A percentile compares a stretch with the other conserved stretches of the same genome.
These are phyloP conservation scores for Liopterus haemorrhoidalis DNA, from an alignment of 2,888 invertebrate genomes.

Conservation along the genomic window DNA sequence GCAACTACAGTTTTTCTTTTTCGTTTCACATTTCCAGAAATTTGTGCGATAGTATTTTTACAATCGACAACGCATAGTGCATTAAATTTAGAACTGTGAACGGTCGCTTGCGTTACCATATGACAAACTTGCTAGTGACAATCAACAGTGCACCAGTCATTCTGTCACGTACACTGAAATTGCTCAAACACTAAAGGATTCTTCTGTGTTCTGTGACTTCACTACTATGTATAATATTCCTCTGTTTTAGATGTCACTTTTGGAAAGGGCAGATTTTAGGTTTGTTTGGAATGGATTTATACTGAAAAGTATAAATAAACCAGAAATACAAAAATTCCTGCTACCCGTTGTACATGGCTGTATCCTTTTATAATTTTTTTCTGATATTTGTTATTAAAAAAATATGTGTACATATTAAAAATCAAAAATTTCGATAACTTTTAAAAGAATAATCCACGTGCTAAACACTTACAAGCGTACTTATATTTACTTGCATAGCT, in stretches of 20 bases:
- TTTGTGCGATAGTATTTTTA: too few species aligned
- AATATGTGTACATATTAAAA: background rate
- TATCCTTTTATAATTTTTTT: constrained; percentile 52
- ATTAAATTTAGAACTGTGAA: too few species aligned
- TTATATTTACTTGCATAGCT: too few species aligned
- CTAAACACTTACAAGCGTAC: too few species aligned
- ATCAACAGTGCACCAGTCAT: too few species aligned
- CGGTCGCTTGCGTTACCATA: too few species aligned
- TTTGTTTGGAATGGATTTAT: constrained; percentile 93
- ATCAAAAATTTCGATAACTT: background rate
- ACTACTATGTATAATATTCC: constrained; percentile 7
- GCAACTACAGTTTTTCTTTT: too few species aligned
- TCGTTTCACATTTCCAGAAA: too few species aligned
- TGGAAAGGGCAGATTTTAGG: constrained; percentile 74
- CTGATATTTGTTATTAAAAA: constrained; percentile 3
- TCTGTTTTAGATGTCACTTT: constrained; percentile 59
- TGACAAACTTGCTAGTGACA: too few species aligned
- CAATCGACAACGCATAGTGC: too few species aligned
- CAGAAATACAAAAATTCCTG: constrained; percentile 71
- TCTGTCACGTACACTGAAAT: too few species aligned
- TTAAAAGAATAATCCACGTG: background rate
- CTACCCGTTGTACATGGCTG: constrained; percentile 90
- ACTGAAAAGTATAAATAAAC: constrained; percentile 67
- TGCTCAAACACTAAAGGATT: too few species aligned
- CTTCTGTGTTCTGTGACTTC: background rate